phyloP scores from a whole-genome alignment of 1,140 invertebrate species.

The Copidosoma floridanum region DNA sequence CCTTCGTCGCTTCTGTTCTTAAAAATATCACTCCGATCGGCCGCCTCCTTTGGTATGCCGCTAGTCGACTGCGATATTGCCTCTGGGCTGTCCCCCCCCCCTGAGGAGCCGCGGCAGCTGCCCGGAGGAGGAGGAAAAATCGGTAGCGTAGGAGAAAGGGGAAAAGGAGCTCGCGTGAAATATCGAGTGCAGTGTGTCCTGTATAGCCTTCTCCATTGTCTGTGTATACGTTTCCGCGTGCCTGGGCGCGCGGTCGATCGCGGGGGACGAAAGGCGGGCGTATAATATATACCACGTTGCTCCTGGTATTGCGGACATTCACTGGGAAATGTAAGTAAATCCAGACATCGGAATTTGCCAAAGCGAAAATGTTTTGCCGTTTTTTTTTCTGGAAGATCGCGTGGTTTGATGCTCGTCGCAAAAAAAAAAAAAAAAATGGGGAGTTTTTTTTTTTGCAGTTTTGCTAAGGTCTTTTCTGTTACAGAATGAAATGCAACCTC shows the following conservation, averaged over 20 bases:
- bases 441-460: too few relatives aligned
- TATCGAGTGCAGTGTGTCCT: neutral
- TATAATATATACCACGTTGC: neutral
- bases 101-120: neutral
- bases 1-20: constrained; percentile 24
- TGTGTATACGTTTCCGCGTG: too few relatives aligned
- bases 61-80: constrained; percentile 38
- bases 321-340: neutral
- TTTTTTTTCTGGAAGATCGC: too few relatives aligned
- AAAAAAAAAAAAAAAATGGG: too few relatives aligned
- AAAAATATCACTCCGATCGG: constrained; percentile 25
- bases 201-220: too few relatives aligned
- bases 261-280: neutral
- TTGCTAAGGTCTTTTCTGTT: too few relatives aligned
- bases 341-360: neutral
- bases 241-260: neutral
- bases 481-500: too few relatives aligned
- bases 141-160: neutral
- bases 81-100: neutral
- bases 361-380: too few relatives aligned
- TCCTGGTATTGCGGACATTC: neutral
- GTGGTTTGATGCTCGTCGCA: too few relatives aligned
- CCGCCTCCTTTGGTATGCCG: constrained; percentile 34
- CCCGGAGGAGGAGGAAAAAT: neutral
- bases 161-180: neutral